Conservation (phyloP, 2,113 vertebrate species). For the Ivindomyrus marchei region DNA sequence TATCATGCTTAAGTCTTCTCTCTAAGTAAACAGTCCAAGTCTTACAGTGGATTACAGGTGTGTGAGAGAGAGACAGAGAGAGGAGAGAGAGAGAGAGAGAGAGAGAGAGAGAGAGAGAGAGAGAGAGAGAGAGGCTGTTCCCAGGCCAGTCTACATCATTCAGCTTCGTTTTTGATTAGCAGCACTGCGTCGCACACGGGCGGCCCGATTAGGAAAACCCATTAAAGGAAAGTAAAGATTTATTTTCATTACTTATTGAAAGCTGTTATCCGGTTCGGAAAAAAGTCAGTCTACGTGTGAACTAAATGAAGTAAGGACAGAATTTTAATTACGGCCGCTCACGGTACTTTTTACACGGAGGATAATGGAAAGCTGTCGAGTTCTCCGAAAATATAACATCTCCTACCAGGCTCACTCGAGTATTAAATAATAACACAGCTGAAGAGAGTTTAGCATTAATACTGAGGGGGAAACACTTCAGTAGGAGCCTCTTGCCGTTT, state of each 20-base stretch:
- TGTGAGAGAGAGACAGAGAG: neutral
- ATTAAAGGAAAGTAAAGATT: neutral
- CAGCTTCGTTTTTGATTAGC: neutral
- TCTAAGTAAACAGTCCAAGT: constrained; percentile 7
- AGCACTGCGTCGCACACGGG: neutral
- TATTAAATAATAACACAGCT: neutral
- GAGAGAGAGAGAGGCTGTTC: neutral
- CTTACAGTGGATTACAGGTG: neutral
- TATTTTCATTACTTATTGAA: constrained; percentile 1
- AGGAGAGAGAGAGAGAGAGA: neutral
- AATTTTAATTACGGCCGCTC: neutral
- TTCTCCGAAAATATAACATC: constrained; percentile 15
- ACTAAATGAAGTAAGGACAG: neutral
- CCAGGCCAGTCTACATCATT: neutral
- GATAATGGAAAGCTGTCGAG: constrained; percentile 11
- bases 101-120: neutral
- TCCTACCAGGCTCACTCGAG: neutral
- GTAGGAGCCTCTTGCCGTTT: neutral
- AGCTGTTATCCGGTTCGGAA: neutral
- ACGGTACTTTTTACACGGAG: neutral
- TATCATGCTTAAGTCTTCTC: neutral
- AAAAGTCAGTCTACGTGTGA: neutral
- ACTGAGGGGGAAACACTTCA: neutral
- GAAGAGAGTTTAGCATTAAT: neutral
- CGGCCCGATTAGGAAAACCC: neutral